phyloP scores from a whole-genome alignment of 2,797 vertebrate species.

The Falco concolor region DNA sequence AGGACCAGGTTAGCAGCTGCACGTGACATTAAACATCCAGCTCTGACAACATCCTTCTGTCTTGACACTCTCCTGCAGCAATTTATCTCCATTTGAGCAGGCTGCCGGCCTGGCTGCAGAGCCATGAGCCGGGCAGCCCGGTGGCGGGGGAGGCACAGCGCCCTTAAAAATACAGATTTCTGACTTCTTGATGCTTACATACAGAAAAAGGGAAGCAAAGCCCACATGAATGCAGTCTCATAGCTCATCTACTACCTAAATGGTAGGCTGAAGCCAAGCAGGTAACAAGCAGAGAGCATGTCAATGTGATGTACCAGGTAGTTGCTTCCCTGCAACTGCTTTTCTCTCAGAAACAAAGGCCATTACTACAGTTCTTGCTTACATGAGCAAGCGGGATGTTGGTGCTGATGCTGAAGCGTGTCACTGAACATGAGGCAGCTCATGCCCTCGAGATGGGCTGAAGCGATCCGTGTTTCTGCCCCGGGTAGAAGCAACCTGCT shows the following conservation, averaged over 20 bases:
- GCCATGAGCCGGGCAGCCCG: neutral
- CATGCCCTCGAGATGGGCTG: accelerated
- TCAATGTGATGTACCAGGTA: neutral
- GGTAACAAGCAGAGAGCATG: neutral
- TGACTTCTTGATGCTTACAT: neutral
- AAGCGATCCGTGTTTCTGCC: neutral
- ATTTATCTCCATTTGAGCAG: neutral
- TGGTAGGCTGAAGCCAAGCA: neutral
- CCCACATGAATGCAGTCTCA: neutral
- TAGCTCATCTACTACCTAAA: neutral
- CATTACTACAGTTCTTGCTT: neutral
- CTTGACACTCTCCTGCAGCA: neutral
- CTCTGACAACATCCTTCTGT: neutral
- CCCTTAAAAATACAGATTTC: neutral
- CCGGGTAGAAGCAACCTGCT: neutral
- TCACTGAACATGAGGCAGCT: neutral
- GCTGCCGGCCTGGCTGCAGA: neutral
- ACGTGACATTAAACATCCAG: neutral
- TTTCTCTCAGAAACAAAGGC: neutral
- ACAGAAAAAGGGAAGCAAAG: neutral
- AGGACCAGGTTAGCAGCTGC: neutral
- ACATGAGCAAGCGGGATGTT: accelerated
- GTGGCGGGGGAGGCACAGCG: accelerated
- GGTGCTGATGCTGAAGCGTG: neutral
- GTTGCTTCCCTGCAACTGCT: neutral